Percentiles rank a stretch among this genome's conserved stretches.
Evolutionary conservation across 2,113 vertebrate species (phyloP).

Genomic region (Campylorhamphus procurvoides): DNA sequence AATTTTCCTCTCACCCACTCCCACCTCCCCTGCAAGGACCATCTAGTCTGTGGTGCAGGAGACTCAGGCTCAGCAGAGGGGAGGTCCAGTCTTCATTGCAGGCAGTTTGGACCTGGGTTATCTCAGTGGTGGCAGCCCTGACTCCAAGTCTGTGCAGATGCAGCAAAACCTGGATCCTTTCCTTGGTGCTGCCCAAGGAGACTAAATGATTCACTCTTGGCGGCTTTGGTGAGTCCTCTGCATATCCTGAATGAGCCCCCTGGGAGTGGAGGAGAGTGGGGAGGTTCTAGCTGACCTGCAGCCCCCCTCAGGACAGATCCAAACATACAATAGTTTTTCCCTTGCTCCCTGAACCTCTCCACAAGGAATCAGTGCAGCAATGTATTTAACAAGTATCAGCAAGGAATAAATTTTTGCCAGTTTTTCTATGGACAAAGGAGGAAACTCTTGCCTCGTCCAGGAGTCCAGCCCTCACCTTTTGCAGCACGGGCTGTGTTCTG

Average conservation of each 20-base stretch:
- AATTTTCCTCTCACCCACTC: background rate
- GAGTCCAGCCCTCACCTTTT: accelerated
- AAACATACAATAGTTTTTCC: background rate
- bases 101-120: accelerated
- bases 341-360: background rate
- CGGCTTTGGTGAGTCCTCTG: background rate
- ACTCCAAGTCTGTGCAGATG: background rate
- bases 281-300: background rate
- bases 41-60: background rate
- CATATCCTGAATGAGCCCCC: too few species aligned
- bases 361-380: too few species aligned
- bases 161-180: background rate
- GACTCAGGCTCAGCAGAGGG: background rate
- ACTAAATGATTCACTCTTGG: accelerated
- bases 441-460: background rate
- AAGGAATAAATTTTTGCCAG: too few species aligned
- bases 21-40: too few species aligned
- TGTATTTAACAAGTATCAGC: too few species aligned
- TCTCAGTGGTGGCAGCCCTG: background rate
- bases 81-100: background rate
- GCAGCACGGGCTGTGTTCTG: accelerated
- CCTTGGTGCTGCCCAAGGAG: background rate
- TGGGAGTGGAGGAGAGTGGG: background rate
- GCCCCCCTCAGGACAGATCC: accelerated
- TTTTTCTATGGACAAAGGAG: too few species aligned